Evolutionary conservation across 2,888 invertebrate genomes (phyloP).

Genomic region (Cataglyphis livida): DNA sequence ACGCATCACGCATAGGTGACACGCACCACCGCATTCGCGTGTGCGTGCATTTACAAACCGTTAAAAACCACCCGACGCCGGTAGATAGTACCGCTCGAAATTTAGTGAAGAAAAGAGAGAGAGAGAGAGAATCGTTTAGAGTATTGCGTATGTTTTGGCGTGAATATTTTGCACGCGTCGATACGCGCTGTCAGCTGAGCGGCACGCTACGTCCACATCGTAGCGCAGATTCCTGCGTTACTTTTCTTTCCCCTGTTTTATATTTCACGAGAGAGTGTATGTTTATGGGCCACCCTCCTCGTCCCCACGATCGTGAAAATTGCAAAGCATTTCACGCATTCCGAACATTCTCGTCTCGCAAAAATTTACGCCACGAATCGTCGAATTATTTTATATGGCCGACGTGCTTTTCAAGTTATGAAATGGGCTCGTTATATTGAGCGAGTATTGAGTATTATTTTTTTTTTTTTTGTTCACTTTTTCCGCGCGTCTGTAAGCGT

Average conservation of each 20-base stretch:
- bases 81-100: neutral
- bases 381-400: slow-evolving; percentile 22
- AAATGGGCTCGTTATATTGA: slow-evolving; percentile 25
- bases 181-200: slow-evolving; percentile 42
- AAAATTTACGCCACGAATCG: slow-evolving; percentile 32
- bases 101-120: neutral
- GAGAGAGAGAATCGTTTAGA: neutral
- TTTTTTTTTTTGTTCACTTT: neutral
- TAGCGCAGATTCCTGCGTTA: slow-evolving; percentile 11
- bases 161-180: slow-evolving; percentile 41
- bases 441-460: neutral
- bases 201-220: slow-evolving; percentile 5
- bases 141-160: neutral
- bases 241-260: neutral
- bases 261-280: neutral
- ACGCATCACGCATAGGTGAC: slow-evolving; percentile 70
- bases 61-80: slow-evolving; percentile 55
- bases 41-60: slow-evolving; percentile 66
- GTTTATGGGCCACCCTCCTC: neutral
- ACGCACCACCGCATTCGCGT: slow-evolving; percentile 62
- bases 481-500: neutral
- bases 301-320: slow-evolving; percentile 1
- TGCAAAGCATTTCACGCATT: slow-evolving; percentile 30
- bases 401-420: neutral
- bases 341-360: neutral